A percentile compares a stretch with the other conserved stretches of the same genome.
phyloP scores from a whole-genome alignment of 1,140 invertebrate species.

The Calosoma granatense region DNA sequence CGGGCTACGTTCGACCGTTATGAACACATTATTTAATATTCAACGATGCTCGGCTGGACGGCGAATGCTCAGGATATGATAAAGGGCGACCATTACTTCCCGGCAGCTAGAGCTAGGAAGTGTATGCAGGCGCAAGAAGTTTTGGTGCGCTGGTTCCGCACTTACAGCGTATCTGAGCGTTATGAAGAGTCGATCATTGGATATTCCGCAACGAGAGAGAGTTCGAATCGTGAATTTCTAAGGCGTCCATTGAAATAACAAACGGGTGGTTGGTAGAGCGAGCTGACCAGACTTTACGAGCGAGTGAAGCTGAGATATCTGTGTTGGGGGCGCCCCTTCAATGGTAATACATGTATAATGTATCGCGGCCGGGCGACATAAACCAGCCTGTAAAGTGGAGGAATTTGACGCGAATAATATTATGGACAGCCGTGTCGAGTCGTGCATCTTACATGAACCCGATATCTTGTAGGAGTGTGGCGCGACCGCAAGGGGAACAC shows the following conservation, averaged over 20 bases:
- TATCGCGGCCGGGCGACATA: neutral
- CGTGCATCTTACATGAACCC: conserved; percentile 7
- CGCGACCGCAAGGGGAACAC: neutral
- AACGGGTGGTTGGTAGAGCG: neutral
- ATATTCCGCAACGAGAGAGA: neutral
- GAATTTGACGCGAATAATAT: conserved; percentile 9
- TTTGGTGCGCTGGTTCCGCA: no score
- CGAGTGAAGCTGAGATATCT: neutral
- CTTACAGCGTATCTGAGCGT: neutral
- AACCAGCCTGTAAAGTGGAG: conserved; percentile 5
- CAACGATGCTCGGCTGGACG: neutral
- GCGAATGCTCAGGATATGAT: neutral
- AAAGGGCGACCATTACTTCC: neutral
- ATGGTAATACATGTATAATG: neutral
- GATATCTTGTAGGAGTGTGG: neutral
- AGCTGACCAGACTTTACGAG: conserved; percentile 1
- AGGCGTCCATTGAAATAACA: conserved; percentile 2
- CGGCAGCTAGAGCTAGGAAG: neutral
- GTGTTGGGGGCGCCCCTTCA: neutral
- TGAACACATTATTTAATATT: no score
- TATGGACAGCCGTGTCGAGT: neutral
- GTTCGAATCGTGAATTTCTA: neutral
- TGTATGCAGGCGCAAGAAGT: neutral
- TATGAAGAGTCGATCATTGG: conserved; percentile 4
- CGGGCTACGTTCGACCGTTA: no score